Evolutionary conservation across 2,888 invertebrate genomes (phyloP), one percentile per base, ranked within the genome.

Genomic region (Drosophila testacea): DNA sequence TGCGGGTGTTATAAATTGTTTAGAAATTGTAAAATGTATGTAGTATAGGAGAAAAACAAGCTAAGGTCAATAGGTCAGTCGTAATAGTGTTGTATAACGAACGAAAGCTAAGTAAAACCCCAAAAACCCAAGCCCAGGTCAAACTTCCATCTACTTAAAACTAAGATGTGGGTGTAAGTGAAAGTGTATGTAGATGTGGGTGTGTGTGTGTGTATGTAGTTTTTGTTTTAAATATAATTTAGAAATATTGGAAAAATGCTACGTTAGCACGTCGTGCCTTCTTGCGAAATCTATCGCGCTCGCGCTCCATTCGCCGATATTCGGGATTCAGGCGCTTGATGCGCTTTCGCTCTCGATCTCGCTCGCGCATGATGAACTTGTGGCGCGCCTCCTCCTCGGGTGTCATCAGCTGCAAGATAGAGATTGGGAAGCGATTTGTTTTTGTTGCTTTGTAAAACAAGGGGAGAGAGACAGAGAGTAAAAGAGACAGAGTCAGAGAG

Each of bases 201-300:
- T 42, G 51, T 47, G 41, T 50, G 38, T 64, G 51, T 47, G 41
- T 50, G 38, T 61, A 61, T 56, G 65, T 54, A 63, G 22, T 22
- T 22, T 64, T 16, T 55, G 39, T 57, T 56, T 46, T 59, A 47
- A 70, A 66, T 68, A 75, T 77, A 59, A 74, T 78, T 71, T 76
- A 86, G 72, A 77, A 68, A 85, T 83, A 83, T 85, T 89, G 85
- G 89, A 85, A 87, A 83, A 85, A 85, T 85, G 85, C 85, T 85
- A 85, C 85, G 85, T 90, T 81, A 79, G 87, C 89, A 77, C 89
- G 89, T 78, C 90, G 89, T 81, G 87, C 77, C 86, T 90, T 90
- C 89, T 90, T 90, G 75, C 90, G 88, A 71, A 90, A 90, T 66
- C 90, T 83, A 83, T 90, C 90, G 51, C 90, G 89, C 69, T 89